Conservation (phyloP, 2,888 invertebrate species). For the Parnassius apollo region DNA sequence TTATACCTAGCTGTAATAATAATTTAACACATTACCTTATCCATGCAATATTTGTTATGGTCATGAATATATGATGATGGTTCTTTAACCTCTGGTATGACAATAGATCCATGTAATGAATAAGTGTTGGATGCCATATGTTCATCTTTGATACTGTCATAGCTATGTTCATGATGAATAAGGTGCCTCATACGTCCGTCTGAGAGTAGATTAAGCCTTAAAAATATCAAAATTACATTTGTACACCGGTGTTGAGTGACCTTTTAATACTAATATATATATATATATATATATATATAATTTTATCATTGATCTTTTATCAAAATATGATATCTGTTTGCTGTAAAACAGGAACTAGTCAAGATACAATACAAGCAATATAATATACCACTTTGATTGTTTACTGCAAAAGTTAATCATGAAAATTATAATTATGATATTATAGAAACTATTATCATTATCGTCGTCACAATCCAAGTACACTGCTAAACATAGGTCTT, state of each 20-base stretch:
- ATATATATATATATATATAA: no score
- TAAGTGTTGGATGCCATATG: conserved; percentile 46
- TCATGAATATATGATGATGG: conserved; percentile 85
- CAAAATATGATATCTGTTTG: no score
- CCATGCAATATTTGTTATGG: conserved; percentile 90
- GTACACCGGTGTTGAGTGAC: no score
- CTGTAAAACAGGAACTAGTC: no score
- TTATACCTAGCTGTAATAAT: background rate
- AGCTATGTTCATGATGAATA: conserved; percentile 79
- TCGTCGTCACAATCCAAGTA: no score
- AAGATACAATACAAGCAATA: no score
- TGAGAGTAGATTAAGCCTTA: conserved; percentile 83
- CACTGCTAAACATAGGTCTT: no score
- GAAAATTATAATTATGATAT: background rate
- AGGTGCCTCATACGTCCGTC: conserved; percentile 89
- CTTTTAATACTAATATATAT: no score
- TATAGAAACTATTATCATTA: no score
- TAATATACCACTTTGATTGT: background rate
- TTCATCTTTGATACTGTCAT: conserved; percentile 67
- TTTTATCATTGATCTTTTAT: no score
- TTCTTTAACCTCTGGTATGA: conserved; percentile 73
- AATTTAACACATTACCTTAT: conserved; percentile 82
- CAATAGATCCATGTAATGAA: conserved; percentile 57
- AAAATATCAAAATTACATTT: conserved; percentile 29
- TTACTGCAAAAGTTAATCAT: background rate